Conservation (phyloP, 2,888 invertebrate genomes). For the Spialia ferax region DNA sequence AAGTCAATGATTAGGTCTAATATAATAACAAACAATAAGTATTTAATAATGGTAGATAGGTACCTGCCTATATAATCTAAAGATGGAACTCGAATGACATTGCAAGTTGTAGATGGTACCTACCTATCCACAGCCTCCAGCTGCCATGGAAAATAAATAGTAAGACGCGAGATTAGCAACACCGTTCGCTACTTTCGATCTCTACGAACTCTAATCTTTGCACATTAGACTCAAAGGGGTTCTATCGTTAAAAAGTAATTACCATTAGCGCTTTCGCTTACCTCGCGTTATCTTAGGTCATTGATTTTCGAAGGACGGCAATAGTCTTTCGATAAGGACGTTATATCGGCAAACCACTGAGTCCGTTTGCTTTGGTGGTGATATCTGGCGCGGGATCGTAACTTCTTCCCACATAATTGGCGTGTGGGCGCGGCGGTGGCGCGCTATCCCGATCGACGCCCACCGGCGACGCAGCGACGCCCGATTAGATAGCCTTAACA, state of each 20-base stretch:
- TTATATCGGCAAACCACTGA: constrained; percentile 63
- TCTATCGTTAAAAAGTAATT: constrained; percentile 34
- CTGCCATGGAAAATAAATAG: background rate
- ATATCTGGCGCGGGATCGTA: constrained; percentile 78
- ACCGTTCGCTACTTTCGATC: constrained; percentile 17
- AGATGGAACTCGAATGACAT: background rate
- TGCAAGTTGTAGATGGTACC: background rate
- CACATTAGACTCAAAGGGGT: constrained; percentile 16
- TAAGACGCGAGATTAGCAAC: background rate
- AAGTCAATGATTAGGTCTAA: no score
- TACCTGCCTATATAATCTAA: background rate
- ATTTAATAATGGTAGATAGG: no score
- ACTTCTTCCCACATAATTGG: constrained; percentile 86
- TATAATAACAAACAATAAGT: no score
- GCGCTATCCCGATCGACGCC: constrained; percentile 82
- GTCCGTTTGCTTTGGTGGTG: constrained; percentile 73
- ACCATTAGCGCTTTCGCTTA: constrained; percentile 48
- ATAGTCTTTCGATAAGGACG: constrained; percentile 67
- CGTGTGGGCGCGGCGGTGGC: constrained; percentile 80
- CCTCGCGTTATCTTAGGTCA: constrained; percentile 60
- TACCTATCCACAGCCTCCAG: background rate
- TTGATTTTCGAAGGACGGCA: constrained; percentile 74
- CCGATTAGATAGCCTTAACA: constrained; percentile 78
- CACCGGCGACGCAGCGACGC: constrained; percentile 78
- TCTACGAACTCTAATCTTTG: constrained; percentile 13